These are phyloP conservation scores for Corydoras sp. DNA, from an alignment of 2,113 vertebrate genomes.

Conservation along the genomic window DNA sequence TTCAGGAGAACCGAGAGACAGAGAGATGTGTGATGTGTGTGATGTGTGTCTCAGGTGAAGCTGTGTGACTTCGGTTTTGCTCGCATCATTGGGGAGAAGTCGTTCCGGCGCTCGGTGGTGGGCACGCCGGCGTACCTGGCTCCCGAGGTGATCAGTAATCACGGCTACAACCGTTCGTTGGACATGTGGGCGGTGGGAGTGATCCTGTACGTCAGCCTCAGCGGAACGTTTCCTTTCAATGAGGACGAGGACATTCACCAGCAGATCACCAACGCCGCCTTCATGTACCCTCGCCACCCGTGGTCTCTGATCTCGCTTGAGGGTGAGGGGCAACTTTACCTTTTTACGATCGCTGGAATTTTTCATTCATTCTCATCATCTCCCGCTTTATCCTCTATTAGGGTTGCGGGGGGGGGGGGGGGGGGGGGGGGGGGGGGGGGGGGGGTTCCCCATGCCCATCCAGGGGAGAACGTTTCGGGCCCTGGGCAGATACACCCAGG, in stretches of 20 bases:
- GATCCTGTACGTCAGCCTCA: slow-evolving; percentile 68
- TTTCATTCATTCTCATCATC: too few relatives aligned
- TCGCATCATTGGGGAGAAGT: slow-evolving; percentile 72
- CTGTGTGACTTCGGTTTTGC: slow-evolving; percentile 73
- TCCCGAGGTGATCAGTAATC: slow-evolving; percentile 65
- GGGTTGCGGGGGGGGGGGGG: too few relatives aligned
- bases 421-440: too few relatives aligned
- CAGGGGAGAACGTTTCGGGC: too few relatives aligned
- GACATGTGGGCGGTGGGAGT: slow-evolving; percentile 73
- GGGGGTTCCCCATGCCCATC: too few relatives aligned
- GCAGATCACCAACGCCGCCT: slow-evolving; percentile 71
- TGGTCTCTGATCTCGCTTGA: slow-evolving; percentile 62
- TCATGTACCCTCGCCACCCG: slow-evolving; percentile 66
- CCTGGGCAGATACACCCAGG: too few relatives aligned
- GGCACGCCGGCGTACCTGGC: slow-evolving; percentile 71
- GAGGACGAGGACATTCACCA: slow-evolving; percentile 71
- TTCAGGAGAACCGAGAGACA: not conserved
- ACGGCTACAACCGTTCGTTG: slow-evolving; percentile 68
- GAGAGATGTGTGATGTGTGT: not conserved
- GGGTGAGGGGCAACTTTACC: slow-evolving; percentile 40
- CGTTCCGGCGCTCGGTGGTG: slow-evolving; percentile 66
- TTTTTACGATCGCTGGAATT: too few relatives aligned
- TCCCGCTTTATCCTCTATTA: too few relatives aligned
- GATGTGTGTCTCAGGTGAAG: slow-evolving; percentile 58
- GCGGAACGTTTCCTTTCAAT: slow-evolving; percentile 71